phyloP scores from a whole-genome alignment of 2,113 vertebrate species.

The Python bivittatus region DNA sequence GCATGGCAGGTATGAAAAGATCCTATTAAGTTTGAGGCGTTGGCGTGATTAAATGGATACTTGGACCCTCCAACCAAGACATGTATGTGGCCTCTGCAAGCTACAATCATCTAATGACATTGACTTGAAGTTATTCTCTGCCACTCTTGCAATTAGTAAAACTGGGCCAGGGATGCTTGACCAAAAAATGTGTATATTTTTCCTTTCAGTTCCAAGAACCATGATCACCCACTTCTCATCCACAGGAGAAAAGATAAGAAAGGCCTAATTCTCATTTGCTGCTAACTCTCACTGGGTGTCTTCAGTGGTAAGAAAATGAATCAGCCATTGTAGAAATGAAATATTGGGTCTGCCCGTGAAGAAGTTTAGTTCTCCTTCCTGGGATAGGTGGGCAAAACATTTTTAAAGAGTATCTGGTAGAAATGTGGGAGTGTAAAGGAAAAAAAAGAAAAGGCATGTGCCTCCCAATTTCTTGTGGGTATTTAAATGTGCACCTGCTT shows the following conservation, averaged over 20 bases:
- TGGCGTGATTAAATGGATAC: not conserved
- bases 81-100: not conserved
- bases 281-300: not conserved
- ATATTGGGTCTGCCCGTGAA: too few relatives aligned
- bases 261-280: not conserved
- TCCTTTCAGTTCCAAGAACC: not conserved
- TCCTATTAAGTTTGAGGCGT: not conserved
- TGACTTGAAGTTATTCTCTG: not conserved
- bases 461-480: not conserved
- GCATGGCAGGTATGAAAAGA: conserved; percentile 37
- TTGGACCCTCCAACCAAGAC: not conserved
- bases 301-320: not conserved
- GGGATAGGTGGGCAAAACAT: too few relatives aligned
- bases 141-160: not conserved
- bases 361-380: not conserved
- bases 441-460: not conserved
- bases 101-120: not conserved
- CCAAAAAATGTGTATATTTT: not conserved
- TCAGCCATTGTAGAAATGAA: not conserved
- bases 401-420: not conserved
- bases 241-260: not conserved
- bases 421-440: not conserved
- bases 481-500: not conserved
- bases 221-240: not conserved
- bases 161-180: not conserved